Evolutionary conservation across 2,888 invertebrate genomes (phyloP), one percentile per base, ranked within the genome.

Genomic region (Caenorhabditis sulstoni): DNA sequence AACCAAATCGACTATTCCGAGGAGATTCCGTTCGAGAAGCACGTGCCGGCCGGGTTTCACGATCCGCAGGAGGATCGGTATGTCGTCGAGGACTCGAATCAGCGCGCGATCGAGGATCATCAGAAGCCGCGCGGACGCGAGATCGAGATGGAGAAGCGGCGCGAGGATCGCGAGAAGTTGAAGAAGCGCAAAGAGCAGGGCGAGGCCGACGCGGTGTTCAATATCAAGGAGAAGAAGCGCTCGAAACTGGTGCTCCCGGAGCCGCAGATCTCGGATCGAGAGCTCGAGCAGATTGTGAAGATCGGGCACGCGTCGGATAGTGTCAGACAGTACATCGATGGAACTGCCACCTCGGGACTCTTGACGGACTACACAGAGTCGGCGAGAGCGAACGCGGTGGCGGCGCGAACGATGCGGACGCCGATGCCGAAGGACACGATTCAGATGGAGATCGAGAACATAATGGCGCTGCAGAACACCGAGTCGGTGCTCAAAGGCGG

Each of bases 401-500:
- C 93, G 4, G 96, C 96, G 1, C 93, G 96, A 74, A 97, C 97
- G 0, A 96, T 96, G 1, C 94, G 91, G 2, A 85, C 89, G 8
- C 88, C 88, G 18, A 87, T 88, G 57, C 82, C 81, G 20, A 81
- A 79, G 45, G 89, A 90, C 67, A 87, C 83, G n/a, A 84, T 89
- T 58, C 83, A 86, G 35, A 80, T 83, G 82, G 98, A 98, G 92
- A 98, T 98, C 0, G 97, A 98, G 91, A 98, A 99, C 90, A 95
- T 99, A 90, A 96, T 99, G 95, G 97, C 98, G 0, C 92, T 99
- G 20, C 96, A 96, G 0, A 97, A 98, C 91, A 96, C 97, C 1
- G 98, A 99, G 90, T 99, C 98, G 0, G 98, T 98, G 0, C 92
- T 99, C 18, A 97, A 97, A 91, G 94, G 98, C 55, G 99, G 99